These are phyloP conservation scores for Drosophila borealis DNA, from an alignment of 2,888 invertebrate species.

Conservation along the genomic window DNA sequence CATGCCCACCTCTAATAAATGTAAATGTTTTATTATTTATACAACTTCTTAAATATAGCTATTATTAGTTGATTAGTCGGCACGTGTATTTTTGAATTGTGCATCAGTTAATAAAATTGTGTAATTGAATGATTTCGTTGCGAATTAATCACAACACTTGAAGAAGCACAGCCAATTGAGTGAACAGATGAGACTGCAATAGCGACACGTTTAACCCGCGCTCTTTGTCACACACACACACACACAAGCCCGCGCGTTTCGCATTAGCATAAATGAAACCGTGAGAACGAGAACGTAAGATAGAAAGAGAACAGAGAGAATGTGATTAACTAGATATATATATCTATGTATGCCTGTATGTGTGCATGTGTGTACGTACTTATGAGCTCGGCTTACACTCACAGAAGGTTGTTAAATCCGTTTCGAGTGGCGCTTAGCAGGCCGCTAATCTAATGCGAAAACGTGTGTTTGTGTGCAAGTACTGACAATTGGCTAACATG, in stretches of 20 bases:
- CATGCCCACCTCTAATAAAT: neutral
- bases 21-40: neutral
- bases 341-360: neutral
- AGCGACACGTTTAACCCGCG: slow-evolving; percentile 27
- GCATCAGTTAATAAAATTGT: slow-evolving; percentile 39
- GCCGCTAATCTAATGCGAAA: slow-evolving; percentile 17
- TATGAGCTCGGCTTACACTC: slow-evolving; percentile 34
- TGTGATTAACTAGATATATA: slow-evolving; percentile 2
- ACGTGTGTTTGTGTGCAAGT: neutral
- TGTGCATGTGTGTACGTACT: slow-evolving; percentile 7
- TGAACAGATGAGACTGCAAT: slow-evolving; percentile 29
- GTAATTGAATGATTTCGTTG: slow-evolving; percentile 39
- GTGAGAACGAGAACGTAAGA: slow-evolving; percentile 19
- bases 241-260: neutral
- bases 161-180: slow-evolving; percentile 34
- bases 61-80: slow-evolving; percentile 11
- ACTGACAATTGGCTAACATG: slow-evolving; percentile 19
- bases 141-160: slow-evolving; percentile 49
- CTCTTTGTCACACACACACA: neutral
- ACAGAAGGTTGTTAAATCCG: slow-evolving; percentile 16
- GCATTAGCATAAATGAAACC: slow-evolving; percentile 18
- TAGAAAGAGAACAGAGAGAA: slow-evolving; percentile 5
- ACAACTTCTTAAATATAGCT: slow-evolving; percentile 1
- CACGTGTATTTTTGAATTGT: slow-evolving; percentile 27
- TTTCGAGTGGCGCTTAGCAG: slow-evolving; percentile 31